A percentile compares a stretch with the other conserved stretches of the same genome.
Conservation (phyloP, 2,888 invertebrate genomes). For the Onchidella celtica region DNA sequence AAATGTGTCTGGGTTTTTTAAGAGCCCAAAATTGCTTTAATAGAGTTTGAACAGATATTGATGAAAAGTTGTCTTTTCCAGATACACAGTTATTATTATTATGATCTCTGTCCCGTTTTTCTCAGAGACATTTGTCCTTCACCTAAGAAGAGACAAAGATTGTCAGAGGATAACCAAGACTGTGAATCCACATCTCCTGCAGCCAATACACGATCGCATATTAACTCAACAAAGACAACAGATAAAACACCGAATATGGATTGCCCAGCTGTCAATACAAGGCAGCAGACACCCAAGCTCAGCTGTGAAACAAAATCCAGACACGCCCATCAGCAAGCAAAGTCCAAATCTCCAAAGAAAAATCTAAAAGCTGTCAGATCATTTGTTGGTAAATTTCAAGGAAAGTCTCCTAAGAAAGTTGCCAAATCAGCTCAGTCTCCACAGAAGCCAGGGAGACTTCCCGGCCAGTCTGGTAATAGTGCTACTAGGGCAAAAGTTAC, state of each 20-base stretch:
- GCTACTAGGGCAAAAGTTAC: not conserved
- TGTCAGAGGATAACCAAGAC: not conserved
- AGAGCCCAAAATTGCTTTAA: too few species aligned
- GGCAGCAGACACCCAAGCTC: not conserved
- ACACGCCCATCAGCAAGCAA: not conserved
- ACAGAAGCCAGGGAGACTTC: not conserved
- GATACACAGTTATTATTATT: too few species aligned
- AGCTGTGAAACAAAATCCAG: not conserved
- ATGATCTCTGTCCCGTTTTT: not conserved
- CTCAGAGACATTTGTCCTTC: constrained; percentile 30
- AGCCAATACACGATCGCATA: constrained; percentile 12
- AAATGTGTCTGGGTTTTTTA: too few species aligned
- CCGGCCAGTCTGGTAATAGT: not conserved
- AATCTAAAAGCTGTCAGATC: not conserved
- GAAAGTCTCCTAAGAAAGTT: not conserved
- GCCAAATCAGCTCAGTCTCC: not conserved
- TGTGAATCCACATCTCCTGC: constrained; percentile 19
- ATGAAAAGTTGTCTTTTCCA: too few species aligned
- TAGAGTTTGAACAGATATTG: too few species aligned
- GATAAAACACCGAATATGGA: not conserved
- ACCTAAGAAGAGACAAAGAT: constrained; percentile 13
- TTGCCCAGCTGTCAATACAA: not conserved
- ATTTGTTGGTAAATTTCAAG: not conserved
- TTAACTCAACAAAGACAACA: not conserved
- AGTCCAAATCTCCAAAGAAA: not conserved